These are phyloP conservation scores for Gymnoscopelus braueri DNA, from an alignment of 2,797 vertebrate species.

Conservation along the genomic window DNA sequence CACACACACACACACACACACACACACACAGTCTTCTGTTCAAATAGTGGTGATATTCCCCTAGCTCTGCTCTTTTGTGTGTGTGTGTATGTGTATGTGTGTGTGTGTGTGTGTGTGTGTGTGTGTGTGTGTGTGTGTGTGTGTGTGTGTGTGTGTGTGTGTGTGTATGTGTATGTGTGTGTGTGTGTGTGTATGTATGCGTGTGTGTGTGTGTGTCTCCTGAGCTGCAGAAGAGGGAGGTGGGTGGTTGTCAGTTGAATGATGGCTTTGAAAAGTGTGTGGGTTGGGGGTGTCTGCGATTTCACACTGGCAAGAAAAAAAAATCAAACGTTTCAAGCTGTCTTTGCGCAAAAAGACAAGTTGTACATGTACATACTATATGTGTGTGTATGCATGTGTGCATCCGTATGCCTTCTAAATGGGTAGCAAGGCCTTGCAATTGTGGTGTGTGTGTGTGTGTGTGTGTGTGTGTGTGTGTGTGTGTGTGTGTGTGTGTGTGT, in stretches of 20 bases:
- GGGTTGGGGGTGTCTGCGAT: slow-evolving; percentile 82
- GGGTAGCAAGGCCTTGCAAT: slow-evolving; percentile 32
- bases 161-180: neutral
- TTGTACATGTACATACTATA: slow-evolving; percentile 22
- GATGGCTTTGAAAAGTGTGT: slow-evolving; percentile 80
- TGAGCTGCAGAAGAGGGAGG: slow-evolving; percentile 66
- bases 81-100: slow-evolving; percentile 66
- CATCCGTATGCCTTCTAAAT: slow-evolving; percentile 22
- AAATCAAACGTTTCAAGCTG: slow-evolving; percentile 66
- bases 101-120: slow-evolving; percentile 74
- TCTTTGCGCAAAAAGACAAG: slow-evolving; percentile 50
- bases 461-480: slow-evolving; percentile 18
- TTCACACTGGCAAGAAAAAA: slow-evolving; percentile 61
- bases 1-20: too few relatives aligned
- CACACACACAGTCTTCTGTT: neutral
- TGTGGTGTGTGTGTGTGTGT: slow-evolving; percentile 2
- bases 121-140: slow-evolving; percentile 80
- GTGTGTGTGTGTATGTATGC: slow-evolving; percentile 48
- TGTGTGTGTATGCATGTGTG: slow-evolving; percentile 15
- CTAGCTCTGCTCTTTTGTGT: slow-evolving; percentile 33
- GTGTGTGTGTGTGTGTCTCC: slow-evolving; percentile 59
- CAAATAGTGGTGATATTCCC: slow-evolving; percentile 38
- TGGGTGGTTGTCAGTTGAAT: slow-evolving; percentile 78
- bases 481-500: slow-evolving; percentile 45
- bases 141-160: slow-evolving; percentile 8